Conservation (phyloP, 2,113 vertebrate genomes). For the Mobula birostris region DNA sequence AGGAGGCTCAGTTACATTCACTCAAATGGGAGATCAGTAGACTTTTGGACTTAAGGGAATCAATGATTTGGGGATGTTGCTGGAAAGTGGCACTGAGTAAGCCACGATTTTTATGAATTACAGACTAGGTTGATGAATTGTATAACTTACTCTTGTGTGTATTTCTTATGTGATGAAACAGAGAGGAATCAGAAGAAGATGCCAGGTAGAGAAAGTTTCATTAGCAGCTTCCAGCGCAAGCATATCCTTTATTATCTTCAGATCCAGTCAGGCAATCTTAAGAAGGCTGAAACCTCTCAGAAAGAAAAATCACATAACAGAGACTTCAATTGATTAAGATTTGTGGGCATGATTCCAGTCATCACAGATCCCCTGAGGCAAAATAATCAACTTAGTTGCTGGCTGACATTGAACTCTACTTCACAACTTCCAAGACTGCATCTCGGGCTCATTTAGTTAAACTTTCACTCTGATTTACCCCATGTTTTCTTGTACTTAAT, state of each 20-base stretch:
- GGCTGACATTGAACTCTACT: background rate
- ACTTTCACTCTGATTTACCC: background rate
- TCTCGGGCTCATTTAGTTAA: background rate
- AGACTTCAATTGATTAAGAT: constrained; percentile 12
- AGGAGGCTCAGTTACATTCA: too few relatives aligned
- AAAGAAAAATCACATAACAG: background rate
- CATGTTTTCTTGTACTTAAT: background rate
- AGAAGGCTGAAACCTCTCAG: background rate
- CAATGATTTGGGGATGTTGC: too few relatives aligned
- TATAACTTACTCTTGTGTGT: too few relatives aligned
- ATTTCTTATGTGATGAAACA: background rate
- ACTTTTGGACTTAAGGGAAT: too few relatives aligned
- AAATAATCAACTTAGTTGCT: background rate
- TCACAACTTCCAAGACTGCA: constrained; percentile 8
- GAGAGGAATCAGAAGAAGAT: background rate
- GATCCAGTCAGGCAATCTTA: background rate
- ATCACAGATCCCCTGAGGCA: background rate
- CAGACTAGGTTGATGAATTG: too few relatives aligned
- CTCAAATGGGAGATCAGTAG: too few relatives aligned
- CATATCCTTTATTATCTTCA: background rate
- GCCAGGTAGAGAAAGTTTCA: background rate
- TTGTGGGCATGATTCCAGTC: background rate
- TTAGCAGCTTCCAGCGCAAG: background rate
- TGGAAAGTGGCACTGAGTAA: too few relatives aligned
- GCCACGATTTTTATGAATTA: too few relatives aligned